These are phyloP conservation scores for Steatocranus sp. DNA, from an alignment of 2,797 vertebrate genomes.

Conservation along the genomic window DNA sequence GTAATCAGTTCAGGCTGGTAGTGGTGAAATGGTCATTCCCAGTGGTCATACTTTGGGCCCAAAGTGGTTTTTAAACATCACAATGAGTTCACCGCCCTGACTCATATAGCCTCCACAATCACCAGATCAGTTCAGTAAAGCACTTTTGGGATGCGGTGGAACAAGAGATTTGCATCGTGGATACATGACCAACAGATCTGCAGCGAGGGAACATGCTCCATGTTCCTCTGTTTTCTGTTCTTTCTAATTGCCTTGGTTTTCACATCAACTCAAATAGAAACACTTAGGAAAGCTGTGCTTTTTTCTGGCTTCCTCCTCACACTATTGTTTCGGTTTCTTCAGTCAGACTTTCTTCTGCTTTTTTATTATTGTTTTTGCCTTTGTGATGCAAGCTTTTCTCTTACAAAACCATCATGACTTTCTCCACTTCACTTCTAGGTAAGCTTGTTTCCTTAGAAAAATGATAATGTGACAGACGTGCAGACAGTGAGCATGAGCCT, in stretches of 20 bases:
- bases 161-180: neutral
- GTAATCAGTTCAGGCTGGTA: neutral
- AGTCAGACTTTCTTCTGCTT: neutral
- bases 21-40: neutral
- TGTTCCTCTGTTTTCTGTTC: neutral
- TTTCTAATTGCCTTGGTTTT: neutral
- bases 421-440: neutral
- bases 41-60: neutral
- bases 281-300: neutral
- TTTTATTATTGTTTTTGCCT: neutral
- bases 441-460: neutral
- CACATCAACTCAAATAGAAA: neutral
- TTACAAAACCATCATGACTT: neutral
- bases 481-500: neutral
- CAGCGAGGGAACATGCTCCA: neutral
- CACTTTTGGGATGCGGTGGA: neutral
- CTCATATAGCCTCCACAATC: neutral
- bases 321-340: neutral
- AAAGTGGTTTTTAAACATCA: neutral
- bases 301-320: neutral
- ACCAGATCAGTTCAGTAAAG: neutral
- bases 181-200: neutral
- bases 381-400: neutral
- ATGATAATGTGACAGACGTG: neutral
- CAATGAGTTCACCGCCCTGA: neutral